Evolutionary conservation across 2,888 invertebrate genomes (phyloP).

Genomic region (Hydrotaea cyrtoneurina): DNA sequence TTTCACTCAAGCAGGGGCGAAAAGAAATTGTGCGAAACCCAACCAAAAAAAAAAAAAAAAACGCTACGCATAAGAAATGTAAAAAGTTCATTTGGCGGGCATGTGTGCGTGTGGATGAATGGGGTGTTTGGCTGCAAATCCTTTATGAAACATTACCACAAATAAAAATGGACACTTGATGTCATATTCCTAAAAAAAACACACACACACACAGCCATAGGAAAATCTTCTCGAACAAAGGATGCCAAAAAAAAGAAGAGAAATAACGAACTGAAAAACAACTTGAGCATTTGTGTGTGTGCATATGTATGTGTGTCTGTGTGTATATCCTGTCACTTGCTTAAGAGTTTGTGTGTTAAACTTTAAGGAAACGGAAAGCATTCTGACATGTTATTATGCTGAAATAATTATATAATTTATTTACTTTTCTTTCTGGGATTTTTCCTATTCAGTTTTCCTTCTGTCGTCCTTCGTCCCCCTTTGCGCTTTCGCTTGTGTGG

Average conservation of each 20-base stretch:
- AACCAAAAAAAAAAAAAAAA: no score
- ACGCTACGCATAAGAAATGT: conserved; percentile 55
- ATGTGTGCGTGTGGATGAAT: conserved; percentile 24
- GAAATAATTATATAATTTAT: conserved; percentile 80
- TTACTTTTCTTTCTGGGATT: conserved; percentile 72
- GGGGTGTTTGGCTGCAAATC: conserved; percentile 77
- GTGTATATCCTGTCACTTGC: not conserved
- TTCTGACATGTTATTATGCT: conserved; percentile 79
- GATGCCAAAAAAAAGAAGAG: conserved; percentile 41
- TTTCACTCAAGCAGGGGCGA: conserved; percentile 13
- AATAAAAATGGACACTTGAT: conserved; percentile 69
- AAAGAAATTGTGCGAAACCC: not conserved
- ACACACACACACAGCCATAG: conserved; percentile 5
- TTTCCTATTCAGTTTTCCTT: conserved; percentile 16
- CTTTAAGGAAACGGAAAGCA: conserved; percentile 59
- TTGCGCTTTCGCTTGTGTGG: not conserved
- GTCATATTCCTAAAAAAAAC: conserved; percentile 49
- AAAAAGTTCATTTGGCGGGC: conserved; percentile 66
- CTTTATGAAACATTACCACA: conserved; percentile 78
- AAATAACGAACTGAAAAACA: not conserved
- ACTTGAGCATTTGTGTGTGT: conserved; percentile 1
- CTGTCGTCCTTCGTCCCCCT: not conserved
- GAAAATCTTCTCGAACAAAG: conserved; percentile 10
- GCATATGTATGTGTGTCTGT: not conserved
- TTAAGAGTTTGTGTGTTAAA: conserved; percentile 33